These are phyloP conservation scores for Himantopus leucocephalus DNA, from an alignment of 2,113 vertebrate species.

Conservation along the genomic window DNA sequence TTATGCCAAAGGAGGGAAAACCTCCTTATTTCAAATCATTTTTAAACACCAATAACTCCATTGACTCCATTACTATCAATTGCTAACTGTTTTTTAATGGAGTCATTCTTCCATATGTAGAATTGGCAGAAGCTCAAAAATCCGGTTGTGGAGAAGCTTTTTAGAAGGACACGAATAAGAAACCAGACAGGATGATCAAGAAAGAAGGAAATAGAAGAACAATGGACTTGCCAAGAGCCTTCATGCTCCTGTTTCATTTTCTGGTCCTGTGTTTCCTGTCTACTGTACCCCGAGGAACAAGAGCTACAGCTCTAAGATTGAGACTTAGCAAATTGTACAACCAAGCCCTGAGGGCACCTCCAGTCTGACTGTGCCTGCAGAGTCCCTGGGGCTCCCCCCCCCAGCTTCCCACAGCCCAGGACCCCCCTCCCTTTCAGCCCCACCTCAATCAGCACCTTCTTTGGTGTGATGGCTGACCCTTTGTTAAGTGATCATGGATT, in stretches of 20 bases:
- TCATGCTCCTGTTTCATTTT: neutral
- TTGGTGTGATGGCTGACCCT: neutral
- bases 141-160: neutral
- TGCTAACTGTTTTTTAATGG: neutral
- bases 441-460: neutral
- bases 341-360: neutral
- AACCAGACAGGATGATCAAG: neutral
- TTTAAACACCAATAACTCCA: neutral
- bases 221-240: rapidly evolving
- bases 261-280: neutral
- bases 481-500: neutral
- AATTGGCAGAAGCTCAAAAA: neutral
- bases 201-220: neutral
- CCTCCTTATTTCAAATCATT: neutral
- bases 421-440: neutral
- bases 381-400: neutral
- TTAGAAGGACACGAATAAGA: neutral
- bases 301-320: neutral
- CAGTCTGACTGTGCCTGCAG: neutral
- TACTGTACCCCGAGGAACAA: neutral
- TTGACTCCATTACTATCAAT: neutral
- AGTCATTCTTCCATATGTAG: neutral
- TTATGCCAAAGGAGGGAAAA: neutral
- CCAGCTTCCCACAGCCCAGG: neutral
- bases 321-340: rapidly evolving